A percentile compares a stretch with the other conserved stretches of the same genome.
phyloP scores from a whole-genome alignment of 2,797 vertebrate genomes.

The Xenopus petersii region DNA sequence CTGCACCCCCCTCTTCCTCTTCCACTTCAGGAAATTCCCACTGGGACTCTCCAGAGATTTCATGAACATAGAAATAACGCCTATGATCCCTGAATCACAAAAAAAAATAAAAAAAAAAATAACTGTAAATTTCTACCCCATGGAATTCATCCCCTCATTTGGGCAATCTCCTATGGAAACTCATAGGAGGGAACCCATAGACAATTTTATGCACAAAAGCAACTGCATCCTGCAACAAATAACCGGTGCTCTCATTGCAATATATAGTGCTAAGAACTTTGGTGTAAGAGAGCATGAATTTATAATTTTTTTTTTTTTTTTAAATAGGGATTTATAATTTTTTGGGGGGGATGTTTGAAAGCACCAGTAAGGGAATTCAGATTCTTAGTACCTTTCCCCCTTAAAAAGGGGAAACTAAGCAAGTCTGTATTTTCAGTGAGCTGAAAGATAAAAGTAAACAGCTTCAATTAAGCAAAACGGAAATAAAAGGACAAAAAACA shows the following conservation, averaged over 20 bases:
- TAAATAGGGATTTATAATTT: conserved; percentile 28
- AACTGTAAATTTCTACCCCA: conserved; percentile 58
- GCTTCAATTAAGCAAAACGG: conserved; percentile 69
- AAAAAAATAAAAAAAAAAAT: conserved; percentile 91
- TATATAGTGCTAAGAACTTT: too few relatives aligned
- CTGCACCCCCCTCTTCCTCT: conserved; percentile 67
- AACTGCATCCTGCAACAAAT: background rate
- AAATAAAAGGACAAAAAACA: conserved; percentile 74
- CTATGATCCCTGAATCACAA: conserved; percentile 98
- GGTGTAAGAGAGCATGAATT: too few relatives aligned
- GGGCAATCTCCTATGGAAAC: conserved; percentile 69
- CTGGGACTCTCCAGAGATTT: conserved; percentile 89
- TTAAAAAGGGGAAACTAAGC: conserved; percentile 64
- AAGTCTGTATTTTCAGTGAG: conserved; percentile 67
- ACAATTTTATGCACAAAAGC: conserved; percentile 51
- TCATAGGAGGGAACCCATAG: conserved; percentile 68
- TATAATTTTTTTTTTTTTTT: too few relatives aligned
- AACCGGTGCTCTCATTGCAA: too few relatives aligned
- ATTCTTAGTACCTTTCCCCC: conserved; percentile 67
- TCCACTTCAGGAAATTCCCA: conserved; percentile 96
- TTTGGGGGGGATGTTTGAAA: conserved; percentile 65
- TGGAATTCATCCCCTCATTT: conserved; percentile 53
- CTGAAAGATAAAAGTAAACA: conserved; percentile 85
- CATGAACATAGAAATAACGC: conserved; percentile 99
- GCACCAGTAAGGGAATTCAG: conserved; percentile 66